phyloP scores from a whole-genome alignment of 2,888 invertebrate species.

The Pemphredon lugubris region DNA sequence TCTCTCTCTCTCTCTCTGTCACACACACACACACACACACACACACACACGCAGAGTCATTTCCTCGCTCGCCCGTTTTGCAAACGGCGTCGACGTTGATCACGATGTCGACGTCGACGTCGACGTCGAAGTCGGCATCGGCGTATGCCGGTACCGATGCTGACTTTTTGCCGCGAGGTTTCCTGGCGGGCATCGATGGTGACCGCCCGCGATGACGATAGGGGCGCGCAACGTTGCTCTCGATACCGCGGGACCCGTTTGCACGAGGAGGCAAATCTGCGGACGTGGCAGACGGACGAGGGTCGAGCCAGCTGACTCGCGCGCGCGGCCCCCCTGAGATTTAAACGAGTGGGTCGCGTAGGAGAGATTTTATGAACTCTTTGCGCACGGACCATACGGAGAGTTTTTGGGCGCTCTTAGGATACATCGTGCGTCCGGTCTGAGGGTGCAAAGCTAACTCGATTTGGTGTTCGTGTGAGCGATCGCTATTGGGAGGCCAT shows the following conservation, averaged over 20 bases:
- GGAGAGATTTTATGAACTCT: background rate
- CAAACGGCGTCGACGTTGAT: background rate
- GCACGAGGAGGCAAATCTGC: too few species aligned
- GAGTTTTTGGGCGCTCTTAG: too few species aligned
- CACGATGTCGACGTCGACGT: background rate
- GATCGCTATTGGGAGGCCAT: too few species aligned
- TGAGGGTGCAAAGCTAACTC: too few species aligned
- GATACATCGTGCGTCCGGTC: too few species aligned
- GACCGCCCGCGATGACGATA: background rate
- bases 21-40: background rate
- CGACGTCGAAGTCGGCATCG: constrained; percentile 2
- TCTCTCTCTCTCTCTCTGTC: constrained; percentile 24
- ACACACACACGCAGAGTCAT: background rate
- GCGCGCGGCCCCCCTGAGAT: constrained; percentile 20
- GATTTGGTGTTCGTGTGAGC: too few species aligned
- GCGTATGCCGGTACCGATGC: background rate
- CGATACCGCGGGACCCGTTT: too few species aligned
- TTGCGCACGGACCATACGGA: too few species aligned
- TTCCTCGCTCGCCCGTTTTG: background rate
- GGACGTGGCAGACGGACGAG: too few species aligned
- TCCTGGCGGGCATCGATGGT: constrained; percentile 7
- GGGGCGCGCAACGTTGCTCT: too few species aligned
- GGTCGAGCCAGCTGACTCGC: too few species aligned
- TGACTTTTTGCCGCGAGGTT: constrained; percentile 8
- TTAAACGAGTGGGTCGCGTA: constrained; percentile 45